phyloP scores from a whole-genome alignment of 2,113 vertebrate species.

The Coturnix japonica region DNA sequence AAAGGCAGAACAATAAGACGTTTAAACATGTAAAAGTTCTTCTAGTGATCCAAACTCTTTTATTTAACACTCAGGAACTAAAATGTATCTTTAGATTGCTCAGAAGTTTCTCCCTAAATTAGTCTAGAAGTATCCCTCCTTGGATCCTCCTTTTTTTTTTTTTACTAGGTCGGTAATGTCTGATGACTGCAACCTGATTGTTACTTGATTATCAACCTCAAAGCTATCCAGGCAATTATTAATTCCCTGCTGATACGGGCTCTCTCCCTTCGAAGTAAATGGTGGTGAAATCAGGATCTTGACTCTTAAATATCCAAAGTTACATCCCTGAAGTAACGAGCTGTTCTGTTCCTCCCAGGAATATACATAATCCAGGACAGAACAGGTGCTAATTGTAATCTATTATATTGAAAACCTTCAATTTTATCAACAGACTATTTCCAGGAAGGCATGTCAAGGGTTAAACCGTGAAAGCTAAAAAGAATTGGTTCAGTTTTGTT shows the following conservation, averaged over 20 bases:
- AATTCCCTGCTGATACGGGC: background rate
- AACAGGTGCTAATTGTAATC: background rate
- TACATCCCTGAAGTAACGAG: background rate
- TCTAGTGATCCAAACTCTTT: background rate
- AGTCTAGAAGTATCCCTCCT: background rate
- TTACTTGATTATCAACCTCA: background rate
- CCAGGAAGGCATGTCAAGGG: slow-evolving; percentile 2
- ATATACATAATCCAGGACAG: background rate
- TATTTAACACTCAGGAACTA: background rate
- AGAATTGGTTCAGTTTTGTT: slow-evolving; percentile 3
- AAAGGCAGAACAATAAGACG: background rate
- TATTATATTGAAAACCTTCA: background rate
- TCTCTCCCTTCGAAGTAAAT: background rate
- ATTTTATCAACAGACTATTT: background rate
- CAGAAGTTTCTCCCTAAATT: background rate
- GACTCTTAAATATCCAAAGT: background rate
- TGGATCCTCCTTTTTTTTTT: background rate
- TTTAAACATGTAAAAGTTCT: background rate
- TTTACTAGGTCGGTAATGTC: background rate
- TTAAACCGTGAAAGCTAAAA: background rate
- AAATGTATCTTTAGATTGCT: background rate
- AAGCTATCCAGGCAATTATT: background rate
- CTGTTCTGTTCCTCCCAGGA: background rate
- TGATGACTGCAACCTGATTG: background rate
- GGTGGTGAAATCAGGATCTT: background rate